Base-by-base conservation (phyloP, 2,888 invertebrate genomes). In the Rhamphomyia laevipes region DNA sequence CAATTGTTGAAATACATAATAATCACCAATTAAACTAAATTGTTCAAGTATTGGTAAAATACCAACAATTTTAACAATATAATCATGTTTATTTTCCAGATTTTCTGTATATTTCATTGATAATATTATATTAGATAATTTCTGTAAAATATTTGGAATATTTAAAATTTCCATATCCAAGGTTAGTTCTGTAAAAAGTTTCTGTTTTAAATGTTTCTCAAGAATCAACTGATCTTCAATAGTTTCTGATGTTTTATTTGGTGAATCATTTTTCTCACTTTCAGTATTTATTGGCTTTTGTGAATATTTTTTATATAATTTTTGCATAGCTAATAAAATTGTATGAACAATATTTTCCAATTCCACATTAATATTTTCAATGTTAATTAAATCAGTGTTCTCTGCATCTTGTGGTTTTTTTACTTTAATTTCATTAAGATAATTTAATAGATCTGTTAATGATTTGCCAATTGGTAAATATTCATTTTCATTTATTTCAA, bases 1-100 rank as follows among this genome's bases (percentile, higher is more conserved):
- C 3, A 91, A 77, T 63, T 85, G 82, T 57, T 88, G 84, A 1
- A 83, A 80, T 6, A 93, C 66, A 59, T 86, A 85, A 65, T 82
- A 92, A 63, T 91, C 85, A 2, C 81, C 79, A 44, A 92, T 73
- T 17, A 84, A 65, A 43, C 78, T 70, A 45, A 84, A 83, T 68
- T 93, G 92, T 50, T 87, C 80, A 48, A 95, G 67, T 27, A 93
- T 71, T 1, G 91, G 88, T 11, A 80, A 58, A 15, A 70, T 46
- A 0, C 58, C 57, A 0, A 59, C 55, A 1, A 68, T 51, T 18
- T 64, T 63, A 3, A 58, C 56, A 16, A 63, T 50, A 47, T 57
- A 60, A 0, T 46, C 21, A 12, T 59, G 23, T 49, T 63, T 63
- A 4, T 61, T 52, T 5, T 44, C 17, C 1, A 61, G 57, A 43